phyloP scores from a whole-genome alignment of 2,888 invertebrate species.

The Phyto melanocephala region DNA sequence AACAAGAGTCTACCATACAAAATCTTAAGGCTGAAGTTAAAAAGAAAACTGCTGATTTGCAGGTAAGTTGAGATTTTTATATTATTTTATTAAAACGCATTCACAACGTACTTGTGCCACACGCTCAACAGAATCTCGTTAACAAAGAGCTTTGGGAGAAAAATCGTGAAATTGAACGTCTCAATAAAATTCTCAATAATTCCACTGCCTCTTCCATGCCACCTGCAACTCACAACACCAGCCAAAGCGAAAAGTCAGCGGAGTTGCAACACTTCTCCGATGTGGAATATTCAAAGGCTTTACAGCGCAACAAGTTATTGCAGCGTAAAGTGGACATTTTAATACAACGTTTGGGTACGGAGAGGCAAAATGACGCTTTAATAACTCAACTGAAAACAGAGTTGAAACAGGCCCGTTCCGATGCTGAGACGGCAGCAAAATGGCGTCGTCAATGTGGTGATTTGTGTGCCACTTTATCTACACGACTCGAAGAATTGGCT shows the following conservation, averaged over 20 bases:
- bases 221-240: conserved; percentile 31
- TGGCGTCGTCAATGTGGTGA: conserved; percentile 76
- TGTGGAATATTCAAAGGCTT: conserved; percentile 72
- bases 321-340: conserved; percentile 76
- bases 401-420: conserved; percentile 70
- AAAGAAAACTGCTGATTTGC: conserved; percentile 77
- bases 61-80: conserved; percentile 66
- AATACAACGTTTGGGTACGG: conserved; percentile 71
- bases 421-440: conserved; percentile 74
- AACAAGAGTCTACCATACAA: conserved; percentile 81
- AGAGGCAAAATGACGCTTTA: conserved; percentile 68
- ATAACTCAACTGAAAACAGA: conserved; percentile 71
- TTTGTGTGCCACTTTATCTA: conserved; percentile 79
- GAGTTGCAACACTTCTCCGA: conserved; percentile 75
- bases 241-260: conserved; percentile 12
- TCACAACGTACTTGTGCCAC: not conserved
- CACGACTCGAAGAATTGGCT: conserved; percentile 82
- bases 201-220: conserved; percentile 3
- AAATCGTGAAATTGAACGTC: conserved; percentile 81
- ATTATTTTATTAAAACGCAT: not conserved
- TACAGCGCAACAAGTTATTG: conserved; percentile 75
- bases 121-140: conserved; percentile 78
- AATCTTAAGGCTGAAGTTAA: conserved; percentile 79
- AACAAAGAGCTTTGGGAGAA: conserved; percentile 82
- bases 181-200: conserved; percentile 75